A percentile compares a stretch with the other conserved stretches of the same genome.
Evolutionary conservation across 64 coral and sea anemone genomes (phyloP).

Genomic region (Hydrozoanthus tunicans): DNA sequence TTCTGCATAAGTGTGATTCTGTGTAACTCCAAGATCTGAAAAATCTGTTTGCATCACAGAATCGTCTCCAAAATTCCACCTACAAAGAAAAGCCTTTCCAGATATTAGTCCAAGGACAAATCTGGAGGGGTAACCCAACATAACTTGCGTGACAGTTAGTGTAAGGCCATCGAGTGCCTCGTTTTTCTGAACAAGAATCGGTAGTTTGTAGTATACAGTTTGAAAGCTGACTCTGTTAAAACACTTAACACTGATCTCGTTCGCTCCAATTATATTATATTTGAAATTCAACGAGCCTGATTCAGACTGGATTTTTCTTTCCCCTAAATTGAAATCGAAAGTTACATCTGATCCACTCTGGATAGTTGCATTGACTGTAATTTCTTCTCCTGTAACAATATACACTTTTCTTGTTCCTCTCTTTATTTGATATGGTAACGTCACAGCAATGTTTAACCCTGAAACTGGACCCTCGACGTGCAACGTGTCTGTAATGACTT

Average conservation of each 20-base stretch:
- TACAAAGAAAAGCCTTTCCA: conserved; percentile 47
- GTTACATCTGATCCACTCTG: conserved; percentile 4
- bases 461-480: conserved; percentile 6
- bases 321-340: conserved; percentile 37
- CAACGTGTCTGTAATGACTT: conserved; percentile 13
- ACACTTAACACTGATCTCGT: conserved; percentile 9
- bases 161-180: conserved; percentile 33
- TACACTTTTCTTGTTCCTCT: not conserved
- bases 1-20: conserved; percentile 5
- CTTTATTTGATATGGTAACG: conserved; percentile 3
- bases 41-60: conserved; percentile 23
- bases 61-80: conserved; percentile 36
- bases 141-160: not conserved
- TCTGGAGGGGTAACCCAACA: not conserved
- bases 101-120: conserved; percentile 9
- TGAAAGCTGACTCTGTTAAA: conserved; percentile 36
- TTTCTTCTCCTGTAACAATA: conserved; percentile 9
- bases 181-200: conserved; percentile 33
- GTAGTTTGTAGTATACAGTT: not conserved
- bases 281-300: not conserved
- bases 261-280: conserved; percentile 3
- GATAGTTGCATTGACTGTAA: not conserved
- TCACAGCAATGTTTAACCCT: conserved; percentile 13
- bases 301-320: not conserved
- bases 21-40: conserved; percentile 21